Evolutionary conservation across 1,140 invertebrate genomes (phyloP), one percentile per base, ranked within the genome.

Genomic region (Bradynema listronoti): DNA sequence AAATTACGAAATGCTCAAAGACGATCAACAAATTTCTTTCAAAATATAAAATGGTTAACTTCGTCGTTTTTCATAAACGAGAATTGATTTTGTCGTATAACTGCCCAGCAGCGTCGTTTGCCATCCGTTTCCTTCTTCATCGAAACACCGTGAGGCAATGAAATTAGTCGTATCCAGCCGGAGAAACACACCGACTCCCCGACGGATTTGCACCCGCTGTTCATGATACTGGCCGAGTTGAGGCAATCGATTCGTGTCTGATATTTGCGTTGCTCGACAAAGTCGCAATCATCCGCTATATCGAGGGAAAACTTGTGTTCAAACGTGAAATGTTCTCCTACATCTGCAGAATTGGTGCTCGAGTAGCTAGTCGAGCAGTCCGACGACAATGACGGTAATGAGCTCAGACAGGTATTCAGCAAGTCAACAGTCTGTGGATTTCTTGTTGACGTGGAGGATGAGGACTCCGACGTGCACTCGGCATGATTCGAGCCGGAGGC

Each of bases 151-250:
- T 5, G 47, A 30, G 52, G 52, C n/a, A 14, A 47, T 2, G 47
- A 19, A 4, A 62, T 39, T 4, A 66, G 19, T 27, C 55, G 50
- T 11, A 69, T 69, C 65, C 63, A 72, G 29, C 67, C 67, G 30
- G 63, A 69, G 39, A 71, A 69, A 45, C 69, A 69, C 33, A 69
- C 39, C 11, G 43, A 51, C 57, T 67, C 65, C 16, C 68, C 61
- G 25, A 63, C 51, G 16, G 42, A 61, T 50, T 63, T 59, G 1
- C 30, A n/a, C n/a, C n/a, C n/a, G n/a, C n/a, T n/a, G n/a, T n/a
- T n/a, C n/a, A n/a, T n/a, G n/a, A n/a, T n/a, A n/a, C n/a, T n/a
- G n/a, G n/a, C n/a, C n/a, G n/a, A n/a, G n/a, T n/a, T n/a, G n/a
- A n/a, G n/a, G n/a, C n/a, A n/a, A n/a, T n/a, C n/a, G n/a, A n/a